Conservation (phyloP, 2,888 invertebrate genomes). For the Watsonalla cultraria region DNA sequence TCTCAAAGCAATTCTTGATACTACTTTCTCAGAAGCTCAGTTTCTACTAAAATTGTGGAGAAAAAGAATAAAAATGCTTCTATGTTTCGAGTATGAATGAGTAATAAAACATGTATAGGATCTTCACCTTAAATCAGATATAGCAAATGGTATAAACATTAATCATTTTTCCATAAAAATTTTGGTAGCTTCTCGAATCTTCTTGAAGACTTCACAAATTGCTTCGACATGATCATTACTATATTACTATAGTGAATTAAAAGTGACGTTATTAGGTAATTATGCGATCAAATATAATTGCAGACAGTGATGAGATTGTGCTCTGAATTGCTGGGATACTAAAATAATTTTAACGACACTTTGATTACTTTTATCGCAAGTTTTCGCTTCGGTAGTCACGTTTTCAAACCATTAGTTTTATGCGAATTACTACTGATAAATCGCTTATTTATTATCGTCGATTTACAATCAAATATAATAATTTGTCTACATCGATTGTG, state of each 20-base stretch:
- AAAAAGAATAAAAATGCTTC: too few relatives aligned
- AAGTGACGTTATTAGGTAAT: not conserved
- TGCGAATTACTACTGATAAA: constrained; percentile 69
- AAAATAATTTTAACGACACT: constrained; percentile 75
- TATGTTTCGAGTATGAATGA: too few relatives aligned
- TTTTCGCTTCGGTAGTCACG: constrained; percentile 72
- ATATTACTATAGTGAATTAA: not conserved
- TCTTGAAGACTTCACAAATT: too few relatives aligned
- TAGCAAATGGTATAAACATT: too few relatives aligned
- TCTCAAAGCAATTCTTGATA: too few relatives aligned
- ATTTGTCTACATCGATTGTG: constrained; percentile 33
- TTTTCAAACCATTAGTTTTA: constrained; percentile 76
- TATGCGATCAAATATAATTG: constrained; percentile 14
- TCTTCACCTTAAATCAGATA: too few relatives aligned
- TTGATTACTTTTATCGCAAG: constrained; percentile 76
- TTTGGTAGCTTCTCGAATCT: too few relatives aligned
- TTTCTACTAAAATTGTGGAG: too few relatives aligned
- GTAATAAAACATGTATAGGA: too few relatives aligned
- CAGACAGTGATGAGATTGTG: constrained; percentile 33
- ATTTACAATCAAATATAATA: constrained; percentile 34
- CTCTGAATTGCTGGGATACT: constrained; percentile 50
- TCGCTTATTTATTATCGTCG: constrained; percentile 64
- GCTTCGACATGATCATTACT: not conserved
- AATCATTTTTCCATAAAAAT: too few relatives aligned
- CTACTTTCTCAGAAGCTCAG: too few relatives aligned